Base-by-base conservation (phyloP, 2,888 invertebrate genomes). In the Tenthredo distinguenda region DNA sequence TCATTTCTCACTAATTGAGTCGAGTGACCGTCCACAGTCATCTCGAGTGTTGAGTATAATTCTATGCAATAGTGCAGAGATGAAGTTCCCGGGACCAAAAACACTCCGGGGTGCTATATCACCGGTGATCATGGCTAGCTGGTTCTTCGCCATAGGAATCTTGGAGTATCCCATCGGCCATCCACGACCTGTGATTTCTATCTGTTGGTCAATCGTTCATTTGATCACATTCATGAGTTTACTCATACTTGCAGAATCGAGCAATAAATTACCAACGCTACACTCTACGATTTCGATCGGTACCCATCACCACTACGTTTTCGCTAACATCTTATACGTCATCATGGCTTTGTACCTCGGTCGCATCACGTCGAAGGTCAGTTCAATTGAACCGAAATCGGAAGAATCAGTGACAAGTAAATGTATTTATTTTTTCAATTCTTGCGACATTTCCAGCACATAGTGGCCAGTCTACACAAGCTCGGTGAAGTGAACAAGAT, bases 101-200 rank as follows among this genome's bases (percentile, higher is more conserved):
- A 87, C 85, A 2, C 10, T 89, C 2, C 58, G 71, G 1, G 55
- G 87, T 15, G 62, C 86, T 4, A 65, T 86, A 0, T 15, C 21
- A 31, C 89, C 89, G 4, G 4, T 89, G 15, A 43, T 84, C 0
- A 2, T 87, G 0, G 6, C 74, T 10, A 87, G 87, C 43, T 65
- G 85, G 21, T 0, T 88, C 0, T 34, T 87, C 26, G 89, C 88
- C 1, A 77, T 84, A 12, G 88, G 87, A 0, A 47, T 81, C 34
- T 50, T 88, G n/a, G 86, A 86, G 71, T 77, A 31, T 58, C 86
- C 86, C 26, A 9, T 71, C n/a, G 86, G 86, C 26, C 82, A 21
- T 9, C 79, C 85, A 18, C 62, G 79, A 62, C 47, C 21, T 10
- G 0, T 37, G 4, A 62, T 40, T 9, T 81, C 62, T 40, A 15